Evolutionary conservation across 2,797 vertebrate genomes (phyloP).

Genomic region (Heterohyrax brucei): DNA sequence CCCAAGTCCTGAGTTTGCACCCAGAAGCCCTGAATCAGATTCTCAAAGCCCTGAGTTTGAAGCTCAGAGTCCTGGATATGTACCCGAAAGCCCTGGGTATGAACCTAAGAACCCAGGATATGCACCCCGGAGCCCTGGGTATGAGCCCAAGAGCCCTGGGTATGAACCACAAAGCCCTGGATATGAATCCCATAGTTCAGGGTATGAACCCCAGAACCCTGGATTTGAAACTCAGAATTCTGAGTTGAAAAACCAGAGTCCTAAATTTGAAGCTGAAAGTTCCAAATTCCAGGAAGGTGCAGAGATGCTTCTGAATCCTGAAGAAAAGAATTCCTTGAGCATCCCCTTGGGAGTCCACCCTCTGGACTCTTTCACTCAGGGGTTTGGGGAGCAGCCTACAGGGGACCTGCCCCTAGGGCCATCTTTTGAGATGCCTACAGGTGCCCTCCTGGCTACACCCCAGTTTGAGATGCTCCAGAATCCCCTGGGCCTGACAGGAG

Average conservation of each 20-base stretch:
- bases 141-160: constrained; percentile 54
- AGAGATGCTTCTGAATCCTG: constrained; percentile 72
- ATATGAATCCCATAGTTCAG: constrained; percentile 57
- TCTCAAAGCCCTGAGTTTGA: constrained; percentile 78
- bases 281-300: constrained; percentile 79
- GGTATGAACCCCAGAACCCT: constrained; percentile 41
- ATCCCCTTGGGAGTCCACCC: constrained; percentile 83
- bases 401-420: constrained; percentile 81
- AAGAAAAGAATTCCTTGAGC: constrained; percentile 79
- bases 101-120: constrained; percentile 70
- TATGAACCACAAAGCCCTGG: constrained; percentile 62
- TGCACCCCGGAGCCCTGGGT: constrained; percentile 65
- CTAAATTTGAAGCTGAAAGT: constrained; percentile 79
- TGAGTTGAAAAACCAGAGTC: constrained; percentile 78
- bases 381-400: constrained; percentile 81
- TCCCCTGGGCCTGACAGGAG: constrained; percentile 79
- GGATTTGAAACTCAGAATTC: constrained; percentile 66
- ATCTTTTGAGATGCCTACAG: constrained; percentile 86
- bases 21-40: constrained; percentile 85
- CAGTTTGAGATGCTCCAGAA: constrained; percentile 86
- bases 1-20: constrained; percentile 84
- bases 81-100: constrained; percentile 75
- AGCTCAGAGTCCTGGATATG: constrained; percentile 74
- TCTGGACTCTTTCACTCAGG: constrained; percentile 85
- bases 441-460: constrained; percentile 77